phyloP scores from a whole-genome alignment of 2,797 vertebrate genomes.

The Bradypus variegatus region DNA sequence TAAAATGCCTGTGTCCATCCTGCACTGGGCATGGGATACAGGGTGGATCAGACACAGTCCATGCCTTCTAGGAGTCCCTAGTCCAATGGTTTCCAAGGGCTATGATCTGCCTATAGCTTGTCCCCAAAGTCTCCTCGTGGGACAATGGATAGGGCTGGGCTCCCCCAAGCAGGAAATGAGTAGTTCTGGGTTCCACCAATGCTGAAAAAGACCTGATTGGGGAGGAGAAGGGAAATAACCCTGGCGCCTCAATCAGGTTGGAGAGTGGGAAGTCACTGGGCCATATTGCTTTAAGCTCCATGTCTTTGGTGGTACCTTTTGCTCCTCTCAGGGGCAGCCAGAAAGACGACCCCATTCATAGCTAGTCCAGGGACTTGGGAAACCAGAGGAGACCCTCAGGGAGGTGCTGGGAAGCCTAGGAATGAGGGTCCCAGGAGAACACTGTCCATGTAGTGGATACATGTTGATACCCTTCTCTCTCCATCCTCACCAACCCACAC shows the following conservation, averaged over 20 bases:
- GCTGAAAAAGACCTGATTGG: not conserved
- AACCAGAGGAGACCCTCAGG: not conserved
- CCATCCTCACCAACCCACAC: not conserved
- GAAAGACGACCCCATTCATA: not conserved
- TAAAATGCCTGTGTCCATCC: not conserved
- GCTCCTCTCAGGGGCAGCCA: not conserved
- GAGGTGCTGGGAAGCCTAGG: not conserved
- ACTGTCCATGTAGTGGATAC: not conserved
- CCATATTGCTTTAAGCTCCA: not conserved
- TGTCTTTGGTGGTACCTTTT: not conserved
- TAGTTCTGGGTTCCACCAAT: not conserved
- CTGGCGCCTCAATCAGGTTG: not conserved
- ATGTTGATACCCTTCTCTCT: not conserved
- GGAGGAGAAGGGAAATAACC: not conserved
- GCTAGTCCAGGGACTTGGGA: not conserved
- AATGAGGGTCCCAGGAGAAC: not conserved
- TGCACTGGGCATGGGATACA: not conserved
- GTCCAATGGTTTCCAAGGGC: not conserved
- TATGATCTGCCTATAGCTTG: not conserved
- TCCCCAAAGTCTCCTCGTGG: not conserved
- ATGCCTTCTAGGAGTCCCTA: not conserved
- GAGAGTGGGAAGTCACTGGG: not conserved
- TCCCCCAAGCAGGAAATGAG: not conserved
- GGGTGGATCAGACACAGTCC: not conserved
- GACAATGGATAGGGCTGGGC: not conserved